These are phyloP conservation scores for Neoaliturus tenellus DNA, from an alignment of 2,888 invertebrate species.

Conservation along the genomic window DNA sequence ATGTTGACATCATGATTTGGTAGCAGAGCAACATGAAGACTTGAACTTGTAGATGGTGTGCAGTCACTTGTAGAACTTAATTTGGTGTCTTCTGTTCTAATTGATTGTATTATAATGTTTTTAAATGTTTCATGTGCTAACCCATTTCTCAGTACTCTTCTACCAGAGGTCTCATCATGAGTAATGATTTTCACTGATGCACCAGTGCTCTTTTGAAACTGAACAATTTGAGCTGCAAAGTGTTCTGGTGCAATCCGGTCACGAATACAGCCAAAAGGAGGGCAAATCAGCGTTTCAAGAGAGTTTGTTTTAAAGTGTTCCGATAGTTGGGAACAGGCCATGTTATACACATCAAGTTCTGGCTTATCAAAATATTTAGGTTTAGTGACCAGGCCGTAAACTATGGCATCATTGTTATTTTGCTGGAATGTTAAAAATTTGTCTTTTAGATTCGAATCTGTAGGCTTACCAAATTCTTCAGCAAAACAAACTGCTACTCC, in stretches of 20 bases:
- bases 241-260: neutral
- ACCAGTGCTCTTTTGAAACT: conserved; percentile 1
- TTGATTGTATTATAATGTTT: neutral
- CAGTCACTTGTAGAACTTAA: neutral
- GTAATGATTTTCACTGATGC: neutral
- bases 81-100: neutral
- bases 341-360: neutral
- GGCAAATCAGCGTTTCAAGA: neutral
- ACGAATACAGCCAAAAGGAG: conserved; percentile 15
- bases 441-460: neutral
- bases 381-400: conserved; percentile 17
- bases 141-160: neutral
- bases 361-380: neutral
- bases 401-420: neutral
- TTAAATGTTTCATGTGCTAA: neutral
- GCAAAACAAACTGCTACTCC: conserved; percentile 17
- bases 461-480: conserved; percentile 3
- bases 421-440: neutral
- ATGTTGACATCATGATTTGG: neutral
- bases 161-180: neutral
- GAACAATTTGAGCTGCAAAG: conserved; percentile 13
- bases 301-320: neutral
- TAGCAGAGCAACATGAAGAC: neutral
- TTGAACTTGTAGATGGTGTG: neutral
- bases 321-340: neutral